Evolutionary conservation across 2,797 vertebrate genomes (phyloP), one percentile per base, ranked within the genome.

Genomic region (Menidia menidia): DNA sequence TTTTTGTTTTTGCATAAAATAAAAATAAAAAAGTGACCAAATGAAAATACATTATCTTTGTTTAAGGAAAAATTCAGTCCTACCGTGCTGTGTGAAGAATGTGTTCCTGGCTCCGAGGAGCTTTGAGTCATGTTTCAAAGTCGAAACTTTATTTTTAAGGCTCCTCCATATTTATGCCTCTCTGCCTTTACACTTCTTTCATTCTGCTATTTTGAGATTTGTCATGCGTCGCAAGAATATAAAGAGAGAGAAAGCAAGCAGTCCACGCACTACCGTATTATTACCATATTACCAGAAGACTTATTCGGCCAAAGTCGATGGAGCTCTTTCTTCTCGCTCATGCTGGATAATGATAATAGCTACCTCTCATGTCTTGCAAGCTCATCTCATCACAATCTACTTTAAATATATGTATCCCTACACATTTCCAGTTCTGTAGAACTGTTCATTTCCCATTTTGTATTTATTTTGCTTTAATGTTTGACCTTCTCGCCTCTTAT

Each of bases 281-380:
- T 25, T 25, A 25, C 25, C 25, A 25, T 25, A 25, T 25, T 25
- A 25, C 25, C 25, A 25, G 25, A 25, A 25, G 25, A 25, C 25
- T 25, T 25, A 25, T 25, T 47, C 45, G n/a, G 45, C 16, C 80
- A 73, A 80, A 65, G 64, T 54, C 78, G 69, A 67, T 10, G 68
- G n/a, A 30, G 71, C 43, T 63, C 80, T 82, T 84, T 87, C 79
- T 77, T 88, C 80, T 63, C 53, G 5, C 73, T 81, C 78, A 79
- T 6, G 62, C 82, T 78, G 80, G 73, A 82, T 64, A 41, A 25
- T 25, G 25, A 2, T 86, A 84, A 87, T 77, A 86, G 81, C 74
- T 71, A 79, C 69, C 68, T 78, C 67, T 71, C 77, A 79, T 77
- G 73, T 83, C 68, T 76, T 64, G 68, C 77, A 79, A 75, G 73